Base-by-base conservation (phyloP, 2,797 vertebrate genomes). In the Sebastes iracundus region DNA sequence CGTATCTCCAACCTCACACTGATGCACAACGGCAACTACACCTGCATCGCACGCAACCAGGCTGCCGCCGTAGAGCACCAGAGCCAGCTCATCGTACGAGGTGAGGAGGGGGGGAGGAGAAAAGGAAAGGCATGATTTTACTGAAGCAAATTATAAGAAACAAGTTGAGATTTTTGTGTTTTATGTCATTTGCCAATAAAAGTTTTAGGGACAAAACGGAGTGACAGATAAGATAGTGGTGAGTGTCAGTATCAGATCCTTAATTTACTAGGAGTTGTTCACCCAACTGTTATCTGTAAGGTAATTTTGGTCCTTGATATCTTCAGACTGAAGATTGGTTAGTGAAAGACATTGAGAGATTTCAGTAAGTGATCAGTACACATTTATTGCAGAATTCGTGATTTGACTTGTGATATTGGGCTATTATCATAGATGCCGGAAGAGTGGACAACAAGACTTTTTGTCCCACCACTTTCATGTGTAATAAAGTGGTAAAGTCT, bases 1-100 rank as follows among this genome's bases (percentile, higher is more conserved):
- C 95, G 98, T 56, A 97, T 99, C 91, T 99, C 98, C 92, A 99
- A 99, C 91, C 98, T 99, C 46, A 99, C 98, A 0, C 95, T 99
- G 69, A 95, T 98, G 95, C 98, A 99, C 95, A 99, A 99, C 2
- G 98, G 98, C 65, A 99, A 99, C 79, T 99, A 99, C 62, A 99
- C 98, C 32, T 99, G 98, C 93, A 97, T 99, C 0, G 98, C 98
- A 11, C 95, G 98, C 32, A 99, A 99, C 5, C 97, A 99, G 53
- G 98, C 98, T 0, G 98, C 98, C 0, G 97, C 98, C 0, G 97
- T 99, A 82, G 97, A 98, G 78, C 98, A 99, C 94, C 98, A 98
- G 79, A 99, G 98, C 90, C 97, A 99, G 87, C 94, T 99, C 74
- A 99, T 99, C 0, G 98, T 99, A 53, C 96, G 98, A 96, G 98